Percentiles rank a stretch among this genome's conserved stretches.
Evolutionary conservation across 2,797 vertebrate species (phyloP).

Genomic region (Molossus molossus): DNA sequence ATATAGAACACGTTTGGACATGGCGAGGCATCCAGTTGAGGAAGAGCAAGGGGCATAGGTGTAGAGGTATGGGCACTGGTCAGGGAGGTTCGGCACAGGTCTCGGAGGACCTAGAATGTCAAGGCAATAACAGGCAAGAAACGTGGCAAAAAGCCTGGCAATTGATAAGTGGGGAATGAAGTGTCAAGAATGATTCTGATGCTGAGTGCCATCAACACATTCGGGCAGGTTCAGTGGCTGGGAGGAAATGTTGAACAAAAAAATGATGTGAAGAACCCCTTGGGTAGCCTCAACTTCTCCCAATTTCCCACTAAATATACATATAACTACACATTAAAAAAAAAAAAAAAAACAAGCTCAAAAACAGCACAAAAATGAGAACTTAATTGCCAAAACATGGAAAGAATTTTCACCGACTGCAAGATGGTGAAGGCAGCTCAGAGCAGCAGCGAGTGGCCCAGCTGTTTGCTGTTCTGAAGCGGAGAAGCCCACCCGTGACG

Average conservation of each 20-base stretch:
- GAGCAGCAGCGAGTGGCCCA: neutral
- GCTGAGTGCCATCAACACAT: too few species aligned
- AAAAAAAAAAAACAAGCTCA: constrained; percentile 17
- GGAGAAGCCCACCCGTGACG: neutral
- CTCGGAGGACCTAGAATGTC: neutral
- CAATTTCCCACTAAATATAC: neutral
- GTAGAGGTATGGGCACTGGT: neutral
- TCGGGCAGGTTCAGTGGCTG: neutral
- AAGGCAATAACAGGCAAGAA: neutral
- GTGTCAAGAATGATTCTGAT: neutral
- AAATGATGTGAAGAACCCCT: neutral
- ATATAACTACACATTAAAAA: neutral
- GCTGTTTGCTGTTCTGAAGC: neutral
- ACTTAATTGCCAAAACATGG: neutral
- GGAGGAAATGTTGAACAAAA: neutral
- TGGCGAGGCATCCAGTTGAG: neutral
- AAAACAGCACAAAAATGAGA: neutral
- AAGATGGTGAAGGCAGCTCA: neutral
- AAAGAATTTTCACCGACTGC: neutral
- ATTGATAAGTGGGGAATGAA: too few species aligned
- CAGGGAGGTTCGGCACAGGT: neutral
- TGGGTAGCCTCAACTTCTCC: neutral
- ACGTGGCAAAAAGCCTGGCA: neutral
- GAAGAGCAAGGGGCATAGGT: neutral
- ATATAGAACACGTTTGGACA: neutral